Evolutionary conservation across 2,797 vertebrate species (phyloP), one percentile per base, ranked within the genome.

Genomic region (Gadopsis marmoratus): DNA sequence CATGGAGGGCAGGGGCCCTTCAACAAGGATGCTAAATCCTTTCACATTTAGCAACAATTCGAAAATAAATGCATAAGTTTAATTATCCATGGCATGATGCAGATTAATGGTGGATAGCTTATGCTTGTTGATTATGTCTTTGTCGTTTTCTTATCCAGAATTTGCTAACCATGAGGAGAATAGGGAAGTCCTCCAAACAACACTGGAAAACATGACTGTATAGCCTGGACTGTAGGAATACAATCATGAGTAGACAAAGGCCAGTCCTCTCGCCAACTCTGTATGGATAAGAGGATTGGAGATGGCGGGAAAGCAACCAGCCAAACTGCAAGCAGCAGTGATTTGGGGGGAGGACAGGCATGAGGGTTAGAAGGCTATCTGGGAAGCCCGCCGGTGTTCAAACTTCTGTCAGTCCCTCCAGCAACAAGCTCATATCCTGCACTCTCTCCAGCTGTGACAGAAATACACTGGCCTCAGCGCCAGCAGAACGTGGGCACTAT

Each of bases 161-260:
- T 83, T 86, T 78, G 78, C 61, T 41, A 66, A 63, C 50, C 67
- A 58, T 60, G 65, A 76, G 60, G 66, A 74, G 68, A 84, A 78
- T 48, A 55, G 70, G 58, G 76, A 77, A 90, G 81, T 79, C 85
- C 78, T 81, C 79, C 78, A 84, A 86, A 77, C 9, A 74, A 86
- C 78, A 80, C 81, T 90, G 90, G 85, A 90, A 91, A 93, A 89
- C 87, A 92, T 91, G 90, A 90, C 91, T 74, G 76, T 75, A 76
- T 74, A 78, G 85, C 86, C 82, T 82, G 84, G 79, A 92, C 80
- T 87, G 91, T 90, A 87, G 90, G 88, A 91, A 92, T 86, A 91
- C 84, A 89, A 92, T 89, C 89, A 85, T 75, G 79, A 79, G 88
- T 23, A 91, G 91, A 92, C 91, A 92, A 93, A 93, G 89, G 81